phyloP scores from a whole-genome alignment of 2,888 invertebrate genomes.

The Melolontha melolontha region DNA sequence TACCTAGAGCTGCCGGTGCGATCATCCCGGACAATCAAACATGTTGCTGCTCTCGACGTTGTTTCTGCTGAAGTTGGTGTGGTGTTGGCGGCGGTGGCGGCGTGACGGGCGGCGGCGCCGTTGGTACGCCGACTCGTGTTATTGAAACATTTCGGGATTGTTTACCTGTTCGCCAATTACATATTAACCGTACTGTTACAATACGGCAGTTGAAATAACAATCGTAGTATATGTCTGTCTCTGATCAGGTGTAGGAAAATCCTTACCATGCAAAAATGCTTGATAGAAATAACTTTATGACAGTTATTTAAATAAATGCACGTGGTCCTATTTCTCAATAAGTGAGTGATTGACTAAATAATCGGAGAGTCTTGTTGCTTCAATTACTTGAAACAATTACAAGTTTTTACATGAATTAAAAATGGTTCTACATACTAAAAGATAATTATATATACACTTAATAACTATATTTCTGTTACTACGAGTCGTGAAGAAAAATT shows the following conservation, averaged over 20 bases:
- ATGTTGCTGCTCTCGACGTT: slow-evolving; percentile 40
- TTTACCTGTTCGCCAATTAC: slow-evolving; percentile 47
- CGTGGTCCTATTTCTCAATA: too few relatives aligned
- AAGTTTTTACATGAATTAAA: too few relatives aligned
- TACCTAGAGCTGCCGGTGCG: slow-evolving; percentile 45
- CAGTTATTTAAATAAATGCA: too few relatives aligned
- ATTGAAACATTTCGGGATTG: slow-evolving; percentile 52
- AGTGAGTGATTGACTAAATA: too few relatives aligned
- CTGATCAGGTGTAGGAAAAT: slow-evolving; percentile 16
- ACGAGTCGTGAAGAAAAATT: too few relatives aligned
- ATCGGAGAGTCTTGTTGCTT: too few relatives aligned
- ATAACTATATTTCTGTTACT: too few relatives aligned
- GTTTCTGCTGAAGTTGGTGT: slow-evolving; percentile 38
- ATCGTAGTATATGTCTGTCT: slow-evolving; percentile 6
- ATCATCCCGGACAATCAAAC: slow-evolving; percentile 44
- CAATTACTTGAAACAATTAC: too few relatives aligned
- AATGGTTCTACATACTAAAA: too few relatives aligned
- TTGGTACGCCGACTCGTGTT: slow-evolving; percentile 44
- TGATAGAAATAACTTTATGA: slow-evolving; percentile 12
- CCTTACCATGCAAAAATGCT: slow-evolving; percentile 18
- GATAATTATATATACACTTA: too few relatives aligned
- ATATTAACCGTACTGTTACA: slow-evolving; percentile 40
- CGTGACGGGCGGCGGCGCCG: slow-evolving; percentile 28
- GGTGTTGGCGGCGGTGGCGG: slow-evolving; percentile 24
- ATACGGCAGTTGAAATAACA: slow-evolving; percentile 34